Evolutionary conservation across 2,888 invertebrate genomes (phyloP).

Genomic region (Tetheella fluctuosa): DNA sequence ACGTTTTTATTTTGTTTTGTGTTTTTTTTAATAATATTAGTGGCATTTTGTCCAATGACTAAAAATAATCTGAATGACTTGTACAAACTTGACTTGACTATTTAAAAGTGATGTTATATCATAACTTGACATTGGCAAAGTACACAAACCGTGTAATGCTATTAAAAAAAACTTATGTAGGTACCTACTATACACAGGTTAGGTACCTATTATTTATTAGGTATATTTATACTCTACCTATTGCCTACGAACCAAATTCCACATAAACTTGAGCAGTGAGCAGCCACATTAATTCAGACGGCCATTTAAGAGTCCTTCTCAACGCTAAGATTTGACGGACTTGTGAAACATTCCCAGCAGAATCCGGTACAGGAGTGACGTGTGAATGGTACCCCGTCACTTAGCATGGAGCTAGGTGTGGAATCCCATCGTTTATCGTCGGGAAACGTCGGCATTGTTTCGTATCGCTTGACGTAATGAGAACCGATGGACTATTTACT

Average conservation of each 20-base stretch:
- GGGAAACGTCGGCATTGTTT: conserved; percentile 9
- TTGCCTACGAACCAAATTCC: not conserved
- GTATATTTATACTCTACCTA: no score
- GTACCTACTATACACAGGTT: no score
- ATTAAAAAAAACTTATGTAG: no score
- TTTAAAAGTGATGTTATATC: no score
- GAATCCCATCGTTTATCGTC: conserved; percentile 2
- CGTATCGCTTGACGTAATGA: not conserved
- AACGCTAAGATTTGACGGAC: conserved; percentile 8
- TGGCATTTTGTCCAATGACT: no score
- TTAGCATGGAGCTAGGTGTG: conserved; percentile 15
- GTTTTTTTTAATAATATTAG: no score
- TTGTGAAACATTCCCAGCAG: conserved; percentile 14
- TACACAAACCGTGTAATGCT: no score
- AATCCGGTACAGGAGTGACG: conserved; percentile 24
- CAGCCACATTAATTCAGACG: not conserved
- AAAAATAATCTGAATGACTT: no score
- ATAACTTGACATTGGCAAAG: no score
- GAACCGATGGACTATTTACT: not conserved
- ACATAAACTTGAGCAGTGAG: not conserved
- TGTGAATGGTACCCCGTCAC: conserved; percentile 34
- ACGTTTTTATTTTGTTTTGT: no score
- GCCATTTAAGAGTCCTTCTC: conserved; percentile 2
- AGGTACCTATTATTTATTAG: no score
- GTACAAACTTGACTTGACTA: no score